phyloP scores from a whole-genome alignment of 2,113 vertebrate genomes.

The Lamprologus tigripictilis region DNA sequence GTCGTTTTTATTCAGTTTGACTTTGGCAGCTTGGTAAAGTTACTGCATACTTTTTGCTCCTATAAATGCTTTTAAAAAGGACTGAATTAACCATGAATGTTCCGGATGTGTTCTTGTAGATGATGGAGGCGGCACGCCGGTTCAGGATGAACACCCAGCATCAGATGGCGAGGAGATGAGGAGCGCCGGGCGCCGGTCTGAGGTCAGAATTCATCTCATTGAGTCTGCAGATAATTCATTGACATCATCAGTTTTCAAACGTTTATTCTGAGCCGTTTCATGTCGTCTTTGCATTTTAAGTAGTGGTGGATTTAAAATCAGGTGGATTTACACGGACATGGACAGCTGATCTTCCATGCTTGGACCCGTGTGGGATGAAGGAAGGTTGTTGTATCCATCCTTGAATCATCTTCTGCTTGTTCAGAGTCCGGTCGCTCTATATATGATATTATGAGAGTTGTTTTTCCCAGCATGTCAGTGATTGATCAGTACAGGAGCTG shows the following conservation, averaged over 20 bases:
- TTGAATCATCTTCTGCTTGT: not conserved
- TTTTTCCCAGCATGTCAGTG: not conserved
- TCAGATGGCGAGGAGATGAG: conserved; percentile 84
- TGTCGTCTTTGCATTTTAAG: not conserved
- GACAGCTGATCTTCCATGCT: not conserved
- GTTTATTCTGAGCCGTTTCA: accelerated
- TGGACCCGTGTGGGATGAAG: not conserved
- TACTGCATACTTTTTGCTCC: not conserved
- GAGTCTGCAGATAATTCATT: not conserved
- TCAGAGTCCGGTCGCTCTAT: not conserved
- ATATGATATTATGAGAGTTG: not conserved
- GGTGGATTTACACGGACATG: accelerated
- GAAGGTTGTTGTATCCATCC: accelerated
- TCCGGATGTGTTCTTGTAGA: conserved; percentile 62
- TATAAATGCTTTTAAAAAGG: not conserved
- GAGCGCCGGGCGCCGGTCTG: conserved; percentile 76
- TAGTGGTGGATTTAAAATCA: not conserved
- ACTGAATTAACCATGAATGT: not conserved
- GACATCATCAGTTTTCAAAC: not conserved
- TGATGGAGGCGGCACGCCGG: conserved; percentile 93
- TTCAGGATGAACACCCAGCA: conserved; percentile 87
- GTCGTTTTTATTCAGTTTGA: not conserved
- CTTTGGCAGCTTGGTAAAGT: not conserved
- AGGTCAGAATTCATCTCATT: conserved; percentile 66
- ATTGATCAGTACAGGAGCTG: not conserved